Evolutionary conservation across 30 jellyfish, hydroid and myxozoan genomes (phyloP), one percentile per base, ranked within the genome.

Genomic region (Pseudorhiza aurosa): DNA sequence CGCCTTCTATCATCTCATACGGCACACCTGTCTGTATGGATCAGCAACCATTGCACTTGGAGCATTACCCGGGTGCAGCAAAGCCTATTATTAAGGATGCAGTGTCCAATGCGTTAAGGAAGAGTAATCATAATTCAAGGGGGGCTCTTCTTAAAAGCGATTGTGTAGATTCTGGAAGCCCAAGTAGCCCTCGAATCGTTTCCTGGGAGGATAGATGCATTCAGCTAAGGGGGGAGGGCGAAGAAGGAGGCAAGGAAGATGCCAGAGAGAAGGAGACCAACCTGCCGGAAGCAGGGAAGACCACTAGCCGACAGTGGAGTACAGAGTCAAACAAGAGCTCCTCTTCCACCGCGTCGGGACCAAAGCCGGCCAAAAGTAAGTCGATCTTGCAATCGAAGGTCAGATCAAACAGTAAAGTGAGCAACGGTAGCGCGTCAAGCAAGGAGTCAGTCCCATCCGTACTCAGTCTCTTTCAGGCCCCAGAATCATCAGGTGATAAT

Each of bases 61-160:
- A 80, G 18, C 36, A 22, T 0, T 40, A 64, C 18, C 91, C 91
- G 6, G 91, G 91, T 18, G 49, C 77, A 5, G 91, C 91, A 2
- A 65, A 50, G 60, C 91, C 84, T 1, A 44, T 65, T 8, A 14
- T 29, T 4, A 22, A 27, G 9, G 77, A 64, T 39, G 18, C 85
- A 2, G 36, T 37, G 17, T 62, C 75, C 1, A 9, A 4, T 21
- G 9, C 3, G 19, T 33, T 36, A 53, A 53, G 24, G 22, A 47
- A 64, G 27, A 30, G 47, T 26, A 15, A 39, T 40, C 9, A 33
- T 8, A 14, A 10, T 4, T n/a, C n/a, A 33, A 7, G 17, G 63
- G 22, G 31, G 50, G 5, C 68, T 7, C 1, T 21, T 7, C 18
- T 46, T 53, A 27, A 28, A 22, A 68, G 58, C 29, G 91, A 80